Percentiles rank a stretch among this genome's conserved stretches.
Conservation (phyloP, 35 echinoderm and acorn worm genomes). For the Hemicentrotus pulcherrimus region DNA sequence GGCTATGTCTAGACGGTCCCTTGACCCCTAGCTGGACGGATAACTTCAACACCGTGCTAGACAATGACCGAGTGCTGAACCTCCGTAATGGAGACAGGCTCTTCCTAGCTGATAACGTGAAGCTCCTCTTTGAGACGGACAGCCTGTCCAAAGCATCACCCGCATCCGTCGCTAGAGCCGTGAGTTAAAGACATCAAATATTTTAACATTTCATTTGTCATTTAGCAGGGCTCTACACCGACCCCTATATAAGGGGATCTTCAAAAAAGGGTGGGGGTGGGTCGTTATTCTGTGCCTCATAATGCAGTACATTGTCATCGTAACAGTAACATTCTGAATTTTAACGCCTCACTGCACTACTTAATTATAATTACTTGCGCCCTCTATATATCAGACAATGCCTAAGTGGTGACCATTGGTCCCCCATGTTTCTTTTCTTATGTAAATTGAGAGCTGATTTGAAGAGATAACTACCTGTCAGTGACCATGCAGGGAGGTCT, state of each 20-base stretch:
- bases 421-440: no score
- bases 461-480: no score
- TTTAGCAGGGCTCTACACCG: background rate
- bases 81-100: slow-evolving; percentile 87
- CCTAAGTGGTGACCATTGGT: no score
- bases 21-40: slow-evolving; percentile 94
- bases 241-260: background rate
- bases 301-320: no score
- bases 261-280: no score
- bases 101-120: slow-evolving; percentile 91
- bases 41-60: slow-evolving; percentile 98
- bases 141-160: slow-evolving; percentile 79
- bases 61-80: slow-evolving; percentile 80
- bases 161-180: slow-evolving; percentile 87
- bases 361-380: no score
- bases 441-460: no score
- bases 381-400: no score
- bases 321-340: no score
- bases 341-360: no score
- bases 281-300: no score
- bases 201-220: background rate
- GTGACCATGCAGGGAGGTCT: no score
- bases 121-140: slow-evolving; percentile 93
- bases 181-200: slow-evolving; percentile 44
- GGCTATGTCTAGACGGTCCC: slow-evolving; percentile 97